Percentiles rank a stretch among this genome's conserved stretches.
phyloP scores from a whole-genome alignment of 2,888 invertebrate species.

The Caenorhabditis imperialis region DNA sequence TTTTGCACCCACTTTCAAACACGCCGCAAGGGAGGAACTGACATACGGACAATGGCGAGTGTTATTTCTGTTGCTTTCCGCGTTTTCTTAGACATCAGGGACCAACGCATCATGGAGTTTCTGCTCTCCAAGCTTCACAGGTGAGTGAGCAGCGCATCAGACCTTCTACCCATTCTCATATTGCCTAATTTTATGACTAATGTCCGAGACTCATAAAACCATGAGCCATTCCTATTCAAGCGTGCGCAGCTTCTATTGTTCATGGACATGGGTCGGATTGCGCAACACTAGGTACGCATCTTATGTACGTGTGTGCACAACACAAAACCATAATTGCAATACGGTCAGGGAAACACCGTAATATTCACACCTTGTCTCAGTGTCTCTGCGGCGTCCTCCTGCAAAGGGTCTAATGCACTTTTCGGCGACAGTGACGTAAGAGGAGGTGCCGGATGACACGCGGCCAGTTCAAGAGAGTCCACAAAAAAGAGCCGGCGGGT shows the following conservation, averaged over 20 bases:
- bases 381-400: slow-evolving; percentile 3
- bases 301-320: slow-evolving; percentile 28
- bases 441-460: slow-evolving; percentile 32
- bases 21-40: slow-evolving; percentile 26
- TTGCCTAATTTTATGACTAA: slow-evolving; percentile 53
- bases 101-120: background rate
- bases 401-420: slow-evolving; percentile 26
- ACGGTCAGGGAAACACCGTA: slow-evolving; percentile 18
- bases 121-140: slow-evolving; percentile 2
- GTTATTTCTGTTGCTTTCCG: slow-evolving; percentile 3
- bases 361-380: slow-evolving; percentile 39
- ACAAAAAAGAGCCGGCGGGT: slow-evolving; percentile 40
- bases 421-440: slow-evolving; percentile 24
- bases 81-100: background rate
- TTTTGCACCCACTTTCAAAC: slow-evolving; percentile 46
- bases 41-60: slow-evolving; percentile 37
- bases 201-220: slow-evolving; percentile 54
- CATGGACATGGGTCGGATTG: slow-evolving; percentile 24
- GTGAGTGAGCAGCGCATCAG: slow-evolving; percentile 34
- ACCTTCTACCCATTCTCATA: slow-evolving; percentile 34
- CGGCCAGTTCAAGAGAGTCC: slow-evolving; percentile 24
- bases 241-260: slow-evolving; percentile 52
- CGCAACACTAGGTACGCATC: slow-evolving; percentile 15
- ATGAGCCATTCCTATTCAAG: slow-evolving; percentile 49
- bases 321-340: slow-evolving; percentile 46